Evolutionary conservation across 2,113 vertebrate genomes (phyloP), one percentile per base, ranked within the genome.

Genomic region (Promerops cafer): DNA sequence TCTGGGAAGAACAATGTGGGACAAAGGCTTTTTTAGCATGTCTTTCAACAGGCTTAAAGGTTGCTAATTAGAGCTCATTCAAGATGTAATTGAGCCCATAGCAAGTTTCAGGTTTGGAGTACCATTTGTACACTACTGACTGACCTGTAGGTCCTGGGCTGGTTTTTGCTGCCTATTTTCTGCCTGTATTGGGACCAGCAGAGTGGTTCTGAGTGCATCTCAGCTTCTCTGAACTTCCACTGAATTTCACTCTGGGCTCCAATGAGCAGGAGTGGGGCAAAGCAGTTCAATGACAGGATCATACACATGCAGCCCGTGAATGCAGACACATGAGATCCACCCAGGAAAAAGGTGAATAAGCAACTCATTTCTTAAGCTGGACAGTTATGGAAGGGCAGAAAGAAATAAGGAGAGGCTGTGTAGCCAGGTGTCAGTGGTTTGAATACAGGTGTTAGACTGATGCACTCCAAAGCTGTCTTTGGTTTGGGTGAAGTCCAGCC

Each of bases 301-400:
- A 65, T 50, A n/a, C 64, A 50, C 1, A 1, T 13, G 13, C 50
- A 74, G 39, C 10, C 44, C 85, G n/a, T 0, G 1, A 52, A 65
- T 26, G 17, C 37, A 53, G 50, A 22, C 15, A 18, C n/a, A 21
- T 1, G 21, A 71, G 33, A 45, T 16, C 24, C 26, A 64, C 33
- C 10, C 59, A 82, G 30, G 45, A 7, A 68, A 81, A 78, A 69
- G 28, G 18, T 44, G 35, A 88, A 72, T 53, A 42, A 76, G 8
- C 1, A 7, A 59, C 20, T 84, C 1, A 61, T 85, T 74, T 68
- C 31, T 85, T 40, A 52, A 15, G 23, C 10, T 74, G 45, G 59
- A 53, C 31, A 3, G 22, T n/a, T 61, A n/a, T 6, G 13, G 28
- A 60, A 87, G 23, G 24, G 16, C 61, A 39, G 40, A 76, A 86